Base-by-base conservation (phyloP, 1,140 invertebrate species). In the Drosophila littoralis region DNA sequence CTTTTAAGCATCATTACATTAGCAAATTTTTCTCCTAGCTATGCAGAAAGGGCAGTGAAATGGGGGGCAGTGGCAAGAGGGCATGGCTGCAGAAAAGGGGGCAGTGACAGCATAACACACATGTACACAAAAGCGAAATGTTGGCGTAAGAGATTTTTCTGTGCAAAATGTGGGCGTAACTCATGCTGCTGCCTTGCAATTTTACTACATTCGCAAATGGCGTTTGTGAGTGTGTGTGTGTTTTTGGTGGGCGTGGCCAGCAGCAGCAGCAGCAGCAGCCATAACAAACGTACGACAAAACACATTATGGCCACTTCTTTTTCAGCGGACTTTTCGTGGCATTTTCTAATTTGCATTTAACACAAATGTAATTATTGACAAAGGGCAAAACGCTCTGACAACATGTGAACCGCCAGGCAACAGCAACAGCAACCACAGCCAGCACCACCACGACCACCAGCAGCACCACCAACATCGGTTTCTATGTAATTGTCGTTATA, bases 1-100 rank as follows among this genome's bases (percentile, higher is more conserved):
- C 82, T 86, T 86, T 86, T 86, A 86, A 86, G 82, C 83, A 88
- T 86, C 82, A 86, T 86, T 86, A 86, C 83, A 86, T 86, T 86
- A 86, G 82, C 83, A 88, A 86, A 88, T 86, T 86, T 82, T 50
- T 54, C 74, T 65, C 79, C 70, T 60, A 6, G 40, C 40, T 45
- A 40, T 59, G 38, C 10, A 28, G n/a, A 43, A 58, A 45, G 15
- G 54, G 15, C 40, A 28, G 17, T 9, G 17, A 48, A 28, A 48
- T 0, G 45, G 45, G 8, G 1, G 5, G n/a, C 22, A 28, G 22
- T 3, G 22, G 22, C 22, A 28, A 28, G 22, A n/a, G n/a, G 40
- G 40, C n/a, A 13, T 6, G 10, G 6, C n/a, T 13, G n/a, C 22
- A 28, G 22, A 28, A 28, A 28, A 28, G 22, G 22, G 22, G 22